Percentiles rank a stretch among this genome's conserved stretches.
Conservation (phyloP, 1,140 invertebrate species). For the Littorina saxatilis region DNA sequence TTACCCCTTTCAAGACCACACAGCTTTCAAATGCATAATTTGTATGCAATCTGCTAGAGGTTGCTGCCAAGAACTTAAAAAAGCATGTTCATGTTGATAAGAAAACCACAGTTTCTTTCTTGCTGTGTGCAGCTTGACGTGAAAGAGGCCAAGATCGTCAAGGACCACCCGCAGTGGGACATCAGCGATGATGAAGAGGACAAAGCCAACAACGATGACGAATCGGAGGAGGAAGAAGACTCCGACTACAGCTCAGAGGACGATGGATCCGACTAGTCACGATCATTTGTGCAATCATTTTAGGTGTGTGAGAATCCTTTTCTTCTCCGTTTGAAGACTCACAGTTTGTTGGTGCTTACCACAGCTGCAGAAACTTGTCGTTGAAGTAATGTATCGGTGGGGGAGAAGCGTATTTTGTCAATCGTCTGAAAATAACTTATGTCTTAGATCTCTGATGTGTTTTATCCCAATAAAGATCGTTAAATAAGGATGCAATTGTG, state of each 20-base stretch:
- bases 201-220: conserved; percentile 77
- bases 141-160: conserved; percentile 93
- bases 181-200: conserved; percentile 95
- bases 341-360: conserved; percentile 13
- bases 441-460: neutral
- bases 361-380: neutral
- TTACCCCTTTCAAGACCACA: no score
- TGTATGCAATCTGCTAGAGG: no score
- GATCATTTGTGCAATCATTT: neutral
- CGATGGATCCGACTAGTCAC: conserved; percentile 39
- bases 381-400: neutral
- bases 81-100: no score
- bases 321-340: neutral
- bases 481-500: no score
- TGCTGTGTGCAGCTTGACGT: conserved; percentile 87
- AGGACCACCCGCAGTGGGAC: conserved; percentile 97
- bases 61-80: no score
- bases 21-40: no score
- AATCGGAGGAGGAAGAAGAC: conserved; percentile 66
- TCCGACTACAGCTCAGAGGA: conserved; percentile 56
- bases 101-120: no score
- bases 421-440: neutral
- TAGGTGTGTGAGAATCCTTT: neutral
- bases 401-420: neutral
- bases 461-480: no score